phyloP scores from a whole-genome alignment of 2,113 vertebrate species.

The Lophochroa leadbeateri region DNA sequence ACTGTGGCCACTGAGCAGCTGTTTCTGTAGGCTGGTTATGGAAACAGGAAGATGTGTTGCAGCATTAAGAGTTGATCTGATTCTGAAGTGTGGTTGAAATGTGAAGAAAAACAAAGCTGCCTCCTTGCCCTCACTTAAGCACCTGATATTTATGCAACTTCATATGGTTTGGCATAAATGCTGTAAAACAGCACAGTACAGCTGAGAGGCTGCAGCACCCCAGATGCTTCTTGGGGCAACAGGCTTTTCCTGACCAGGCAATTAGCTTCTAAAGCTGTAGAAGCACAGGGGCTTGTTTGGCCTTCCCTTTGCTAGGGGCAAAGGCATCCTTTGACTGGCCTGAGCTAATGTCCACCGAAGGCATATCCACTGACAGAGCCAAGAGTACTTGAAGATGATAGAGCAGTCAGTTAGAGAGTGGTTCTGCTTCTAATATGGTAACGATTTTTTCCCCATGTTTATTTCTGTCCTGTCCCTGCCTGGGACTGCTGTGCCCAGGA shows the following conservation, averaged over 20 bases:
- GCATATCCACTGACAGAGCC: background rate
- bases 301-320: background rate
- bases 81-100: background rate
- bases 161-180: background rate
- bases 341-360: background rate
- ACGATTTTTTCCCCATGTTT: background rate
- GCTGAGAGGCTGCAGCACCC: background rate
- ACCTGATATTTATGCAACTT: background rate
- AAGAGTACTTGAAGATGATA: background rate
- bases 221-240: background rate
- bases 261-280: background rate
- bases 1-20: background rate
- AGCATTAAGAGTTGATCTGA: background rate
- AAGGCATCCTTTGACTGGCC: background rate
- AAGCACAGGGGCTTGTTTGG: background rate
- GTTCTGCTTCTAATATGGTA: background rate
- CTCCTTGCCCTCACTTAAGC: background rate
- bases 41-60: background rate
- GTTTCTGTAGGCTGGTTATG: background rate
- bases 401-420: background rate
- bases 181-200: background rate
- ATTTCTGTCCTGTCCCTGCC: background rate
- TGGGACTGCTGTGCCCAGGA: background rate
- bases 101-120: background rate
- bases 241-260: background rate